These are phyloP conservation scores for Clinocottus analis DNA, from an alignment of 2,113 vertebrate genomes.

Conservation along the genomic window DNA sequence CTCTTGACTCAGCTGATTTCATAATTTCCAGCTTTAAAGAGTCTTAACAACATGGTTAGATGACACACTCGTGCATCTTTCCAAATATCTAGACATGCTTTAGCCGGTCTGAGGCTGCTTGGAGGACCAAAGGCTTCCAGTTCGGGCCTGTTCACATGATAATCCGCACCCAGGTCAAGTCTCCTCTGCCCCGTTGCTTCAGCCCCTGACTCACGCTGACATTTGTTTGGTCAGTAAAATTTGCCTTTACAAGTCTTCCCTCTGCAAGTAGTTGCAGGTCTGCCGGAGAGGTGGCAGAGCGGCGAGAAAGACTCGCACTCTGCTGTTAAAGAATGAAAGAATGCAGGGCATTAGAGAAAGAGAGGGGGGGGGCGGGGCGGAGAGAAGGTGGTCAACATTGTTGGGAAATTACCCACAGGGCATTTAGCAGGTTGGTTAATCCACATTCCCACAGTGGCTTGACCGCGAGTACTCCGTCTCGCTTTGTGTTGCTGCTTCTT, in stretches of 20 bases:
- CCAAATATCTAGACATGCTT: neutral
- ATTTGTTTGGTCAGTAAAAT: constrained; percentile 26
- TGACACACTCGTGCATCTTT: neutral
- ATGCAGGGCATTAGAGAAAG: constrained; percentile 73
- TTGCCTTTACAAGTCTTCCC: constrained; percentile 7
- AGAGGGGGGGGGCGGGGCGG: constrained; percentile 42
- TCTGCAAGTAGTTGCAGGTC: constrained; percentile 32
- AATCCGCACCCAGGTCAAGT: constrained; percentile 8
- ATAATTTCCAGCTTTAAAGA: neutral
- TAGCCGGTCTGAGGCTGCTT: neutral
- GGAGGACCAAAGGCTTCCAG: constrained; percentile 16
- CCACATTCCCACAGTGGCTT: constrained; percentile 63
- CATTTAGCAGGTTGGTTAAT: constrained; percentile 59
- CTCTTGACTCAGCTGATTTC: neutral
- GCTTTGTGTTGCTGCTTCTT: neutral
- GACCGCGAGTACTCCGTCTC: constrained; percentile 19
- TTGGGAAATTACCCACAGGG: constrained; percentile 64
- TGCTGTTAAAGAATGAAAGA: constrained; percentile 77
- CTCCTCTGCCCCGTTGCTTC: constrained; percentile 15
- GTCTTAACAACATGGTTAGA: neutral
- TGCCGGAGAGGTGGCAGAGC: constrained; percentile 40
- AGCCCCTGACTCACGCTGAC: neutral
- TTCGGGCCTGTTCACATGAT: constrained; percentile 23
- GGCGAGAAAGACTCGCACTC: constrained; percentile 60
- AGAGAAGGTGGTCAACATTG: constrained; percentile 56